Evolutionary conservation across 2,888 invertebrate genomes (phyloP), one percentile per base, ranked within the genome.

Genomic region (Buathra laborator): DNA sequence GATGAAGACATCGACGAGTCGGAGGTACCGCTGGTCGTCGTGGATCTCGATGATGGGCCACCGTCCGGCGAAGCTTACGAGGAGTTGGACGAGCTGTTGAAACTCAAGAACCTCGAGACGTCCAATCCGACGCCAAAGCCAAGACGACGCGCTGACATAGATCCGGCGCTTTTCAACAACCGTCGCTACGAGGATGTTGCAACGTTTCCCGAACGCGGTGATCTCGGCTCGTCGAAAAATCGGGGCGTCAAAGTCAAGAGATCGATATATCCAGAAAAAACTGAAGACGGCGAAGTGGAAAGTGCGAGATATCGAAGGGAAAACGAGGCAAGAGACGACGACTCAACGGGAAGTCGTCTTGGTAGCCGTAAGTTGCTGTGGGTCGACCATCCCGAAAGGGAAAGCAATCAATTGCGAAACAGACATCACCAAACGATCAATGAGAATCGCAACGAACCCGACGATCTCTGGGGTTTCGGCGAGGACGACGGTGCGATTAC

Each of bases 21-120:
- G 16, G 68, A 68, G 5, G 80, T 89, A 1, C 89, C 87, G 5
- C 90, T 91, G 48, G 86, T 91, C 59, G 82, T 88, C 2, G 74
- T 91, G 16, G 90, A 90, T 46, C 81, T 87, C n/a, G 87, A 88
- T 9, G 85, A 88, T 6, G 89, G 90, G 0, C 82, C 82, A 37
- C 85, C 79, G n/a, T 75, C 85, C 7, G 87, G 86, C 3, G 84
- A 86, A 74, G 81, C 78, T 75, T 90, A 91, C 79, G 92, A 92
- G 66, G 92, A 92, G 75, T 88, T 89, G 86, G 93, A 93, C 76
- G 92, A 92, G 67, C 79, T 92, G 12, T 12, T 92, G 46, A 91
- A 89, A 32, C 72, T 92, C 7, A 90, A 86, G 67, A 88, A 87
- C 72, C 74, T 88, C 24, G 90, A 90, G 59, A 83, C 86, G 14